A percentile compares a stretch with the other conserved stretches of the same genome.
These are phyloP conservation scores for Andrena haemorrhoa DNA, from an alignment of 2,888 invertebrate genomes.

Conservation along the genomic window DNA sequence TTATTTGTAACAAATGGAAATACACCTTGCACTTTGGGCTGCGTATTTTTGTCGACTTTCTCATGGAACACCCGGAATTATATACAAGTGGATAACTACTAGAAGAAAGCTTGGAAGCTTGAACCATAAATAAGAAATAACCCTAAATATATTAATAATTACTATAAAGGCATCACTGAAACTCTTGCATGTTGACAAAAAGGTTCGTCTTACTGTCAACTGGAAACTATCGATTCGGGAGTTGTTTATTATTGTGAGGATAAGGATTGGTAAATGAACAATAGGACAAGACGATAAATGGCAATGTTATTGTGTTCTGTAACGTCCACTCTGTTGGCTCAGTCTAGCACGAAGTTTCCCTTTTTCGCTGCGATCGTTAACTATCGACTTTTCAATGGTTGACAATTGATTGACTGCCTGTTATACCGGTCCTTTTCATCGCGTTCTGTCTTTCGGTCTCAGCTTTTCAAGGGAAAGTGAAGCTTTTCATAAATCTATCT, in stretches of 20 bases:
- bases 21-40: no score
- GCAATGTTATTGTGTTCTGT: neutral
- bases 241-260: neutral
- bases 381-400: neutral
- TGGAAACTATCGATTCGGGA: neutral
- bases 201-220: neutral
- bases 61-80: no score
- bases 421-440: neutral
- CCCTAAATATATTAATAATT: no score
- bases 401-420: conserved; percentile 1
- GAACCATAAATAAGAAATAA: no score
- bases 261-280: neutral
- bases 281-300: neutral
- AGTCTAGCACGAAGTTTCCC: neutral
- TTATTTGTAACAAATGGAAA: no score
- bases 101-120: no score
- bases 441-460: no score
- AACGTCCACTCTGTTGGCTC: conserved; percentile 17
- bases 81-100: no score
- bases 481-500: no score
- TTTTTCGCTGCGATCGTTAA: neutral
- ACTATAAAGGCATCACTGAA: neutral
- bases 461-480: no score
- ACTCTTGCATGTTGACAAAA: neutral
- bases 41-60: no score